A percentile compares a stretch with the other conserved stretches of the same genome.
phyloP scores from a whole-genome alignment of 2,113 vertebrate species.

The Gallinago media region DNA sequence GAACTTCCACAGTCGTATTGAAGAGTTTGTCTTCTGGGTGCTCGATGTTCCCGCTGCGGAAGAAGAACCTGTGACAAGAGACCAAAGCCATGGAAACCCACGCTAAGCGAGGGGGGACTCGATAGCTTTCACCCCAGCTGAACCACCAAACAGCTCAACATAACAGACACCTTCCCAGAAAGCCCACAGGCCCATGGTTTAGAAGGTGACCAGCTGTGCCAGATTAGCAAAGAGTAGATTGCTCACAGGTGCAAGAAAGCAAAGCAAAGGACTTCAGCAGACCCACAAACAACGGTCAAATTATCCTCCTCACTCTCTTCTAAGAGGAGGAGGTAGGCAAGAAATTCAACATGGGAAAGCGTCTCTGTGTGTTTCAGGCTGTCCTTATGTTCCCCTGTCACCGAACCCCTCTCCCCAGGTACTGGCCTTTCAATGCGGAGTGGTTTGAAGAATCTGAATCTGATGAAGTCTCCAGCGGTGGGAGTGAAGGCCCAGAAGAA shows the following conservation, averaged over 20 bases:
- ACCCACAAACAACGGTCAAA: not conserved
- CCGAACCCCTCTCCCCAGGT: not conserved
- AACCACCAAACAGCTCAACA: not conserved
- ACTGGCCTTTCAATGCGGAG: slow-evolving; percentile 92
- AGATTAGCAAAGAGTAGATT: not conserved
- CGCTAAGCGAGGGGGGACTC: accelerated
- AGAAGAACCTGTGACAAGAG: slow-evolving; percentile 89
- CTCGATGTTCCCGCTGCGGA: slow-evolving; percentile 96
- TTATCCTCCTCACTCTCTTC: not conserved
- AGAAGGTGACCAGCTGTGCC: not conserved
- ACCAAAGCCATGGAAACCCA: not conserved
- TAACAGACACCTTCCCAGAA: not conserved
- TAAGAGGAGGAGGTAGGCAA: accelerated
- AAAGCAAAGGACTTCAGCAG: not conserved
- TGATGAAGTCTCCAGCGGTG: slow-evolving; percentile 93
- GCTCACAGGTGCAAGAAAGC: not conserved
- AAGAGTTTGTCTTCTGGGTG: slow-evolving; percentile 98
- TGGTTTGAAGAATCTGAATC: slow-evolving; percentile 96
- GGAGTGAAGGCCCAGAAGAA: slow-evolving; percentile 99
- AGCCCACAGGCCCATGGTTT: not conserved
- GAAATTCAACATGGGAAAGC: not conserved
- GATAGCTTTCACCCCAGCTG: not conserved
- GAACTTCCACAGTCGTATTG: slow-evolving; percentile 96
- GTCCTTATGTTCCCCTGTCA: not conserved
- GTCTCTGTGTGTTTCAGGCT: not conserved